phyloP scores from a whole-genome alignment of 2,888 invertebrate genomes.

The Ophion obscuratus region DNA sequence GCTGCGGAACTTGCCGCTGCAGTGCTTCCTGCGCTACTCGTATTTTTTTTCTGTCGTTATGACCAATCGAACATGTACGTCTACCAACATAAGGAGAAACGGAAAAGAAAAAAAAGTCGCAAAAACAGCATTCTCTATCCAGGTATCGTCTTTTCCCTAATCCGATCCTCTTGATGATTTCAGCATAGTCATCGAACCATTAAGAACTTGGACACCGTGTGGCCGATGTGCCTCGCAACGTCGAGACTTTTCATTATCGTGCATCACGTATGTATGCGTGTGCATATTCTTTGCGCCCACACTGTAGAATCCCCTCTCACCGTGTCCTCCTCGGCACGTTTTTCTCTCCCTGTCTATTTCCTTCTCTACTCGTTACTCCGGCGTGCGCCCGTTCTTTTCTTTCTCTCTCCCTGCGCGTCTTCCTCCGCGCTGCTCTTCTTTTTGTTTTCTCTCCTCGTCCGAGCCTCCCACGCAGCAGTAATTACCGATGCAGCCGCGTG shows the following conservation, averaged over 20 bases:
- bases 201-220: slow-evolving; percentile 33
- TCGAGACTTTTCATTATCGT: background rate
- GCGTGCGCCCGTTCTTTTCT: slow-evolving; percentile 24
- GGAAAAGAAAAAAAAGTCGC: background rate
- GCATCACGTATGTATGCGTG: background rate
- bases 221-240: background rate
- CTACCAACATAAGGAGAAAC: background rate
- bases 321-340: slow-evolving; percentile 38
- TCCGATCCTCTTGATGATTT: slow-evolving; percentile 11
- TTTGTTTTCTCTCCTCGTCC: slow-evolving; percentile 15
- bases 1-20: too few species aligned
- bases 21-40: too few species aligned
- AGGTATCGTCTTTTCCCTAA: background rate
- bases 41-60: too few species aligned
- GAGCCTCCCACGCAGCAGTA: slow-evolving; percentile 27
- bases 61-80: too few species aligned
- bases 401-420: slow-evolving; percentile 14
- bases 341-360: slow-evolving; percentile 54
- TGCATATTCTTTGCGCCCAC: slow-evolving; percentile 8
- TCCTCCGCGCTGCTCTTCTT: slow-evolving; percentile 8
- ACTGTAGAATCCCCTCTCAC: slow-evolving; percentile 26
- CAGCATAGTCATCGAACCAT: slow-evolving; percentile 45
- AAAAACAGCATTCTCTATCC: background rate
- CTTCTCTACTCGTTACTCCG: slow-evolving; percentile 29
- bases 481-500: slow-evolving; percentile 17